phyloP scores from a whole-genome alignment of 2,797 vertebrate species.

The Amblyraja radiata region DNA sequence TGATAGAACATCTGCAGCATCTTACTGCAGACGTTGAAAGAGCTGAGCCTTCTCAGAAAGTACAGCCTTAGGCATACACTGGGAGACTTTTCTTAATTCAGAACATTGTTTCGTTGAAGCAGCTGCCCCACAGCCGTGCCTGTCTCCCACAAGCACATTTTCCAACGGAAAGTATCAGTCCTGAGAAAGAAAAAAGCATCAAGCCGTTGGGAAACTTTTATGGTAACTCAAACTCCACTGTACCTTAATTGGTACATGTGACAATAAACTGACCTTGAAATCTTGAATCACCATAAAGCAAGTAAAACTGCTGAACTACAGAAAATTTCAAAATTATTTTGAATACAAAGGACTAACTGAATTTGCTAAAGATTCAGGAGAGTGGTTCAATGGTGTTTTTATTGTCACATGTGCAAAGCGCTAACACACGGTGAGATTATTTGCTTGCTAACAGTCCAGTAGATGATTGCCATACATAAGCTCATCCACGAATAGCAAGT shows the following conservation, averaged over 20 bases:
- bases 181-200: neutral
- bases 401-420: no score
- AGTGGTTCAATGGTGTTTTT: no score
- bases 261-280: neutral
- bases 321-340: neutral
- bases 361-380: neutral
- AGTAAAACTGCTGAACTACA: neutral
- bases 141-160: neutral
- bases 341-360: neutral
- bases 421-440: no score
- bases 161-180: neutral
- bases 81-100: neutral
- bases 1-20: no score
- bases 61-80: neutral
- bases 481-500: no score
- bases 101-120: neutral
- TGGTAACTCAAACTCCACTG: no score
- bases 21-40: no score
- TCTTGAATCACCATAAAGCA: neutral
- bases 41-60: no score
- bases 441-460: no score
- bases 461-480: no score
- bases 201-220: neutral
- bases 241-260: no score
- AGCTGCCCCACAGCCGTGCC: neutral